Conservation (phyloP, 2,888 invertebrate species). For the Ctenicera cuprea region DNA sequence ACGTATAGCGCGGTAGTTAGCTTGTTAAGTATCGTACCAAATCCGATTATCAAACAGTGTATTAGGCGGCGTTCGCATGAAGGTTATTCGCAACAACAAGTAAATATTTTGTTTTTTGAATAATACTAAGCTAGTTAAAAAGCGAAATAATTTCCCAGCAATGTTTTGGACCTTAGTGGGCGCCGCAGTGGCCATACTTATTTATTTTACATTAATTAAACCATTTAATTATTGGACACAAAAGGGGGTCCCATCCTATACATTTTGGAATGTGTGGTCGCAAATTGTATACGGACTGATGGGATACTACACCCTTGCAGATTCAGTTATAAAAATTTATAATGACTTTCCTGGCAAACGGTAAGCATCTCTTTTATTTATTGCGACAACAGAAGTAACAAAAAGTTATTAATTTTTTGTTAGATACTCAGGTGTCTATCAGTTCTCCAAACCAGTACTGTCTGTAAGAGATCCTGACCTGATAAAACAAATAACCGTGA, state of each 20-base stretch:
- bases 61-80: no score
- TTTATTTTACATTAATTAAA: conserved; percentile 52
- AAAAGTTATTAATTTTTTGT: not conserved
- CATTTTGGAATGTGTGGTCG: conserved; percentile 1
- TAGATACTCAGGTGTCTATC: conserved; percentile 60
- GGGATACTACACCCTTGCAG: not conserved
- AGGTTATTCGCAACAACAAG: no score
- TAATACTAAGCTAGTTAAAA: no score
- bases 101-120: no score
- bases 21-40: no score
- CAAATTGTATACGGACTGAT: not conserved
- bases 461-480: conserved; percentile 71
- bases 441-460: conserved; percentile 70
- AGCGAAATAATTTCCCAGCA: no score
- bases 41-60: no score
- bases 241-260: conserved; percentile 56
- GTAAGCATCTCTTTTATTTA: not conserved
- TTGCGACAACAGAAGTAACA: not conserved
- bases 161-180: conserved; percentile 47
- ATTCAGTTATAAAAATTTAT: conserved; percentile 16
- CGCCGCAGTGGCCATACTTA: conserved; percentile 6
- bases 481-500: conserved; percentile 61
- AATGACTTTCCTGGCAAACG: conserved; percentile 12
- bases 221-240: conserved; percentile 56
- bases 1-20: no score